These are phyloP conservation scores for Montifringilla adamsi DNA, from an alignment of 2,113 vertebrate genomes.

Conservation along the genomic window DNA sequence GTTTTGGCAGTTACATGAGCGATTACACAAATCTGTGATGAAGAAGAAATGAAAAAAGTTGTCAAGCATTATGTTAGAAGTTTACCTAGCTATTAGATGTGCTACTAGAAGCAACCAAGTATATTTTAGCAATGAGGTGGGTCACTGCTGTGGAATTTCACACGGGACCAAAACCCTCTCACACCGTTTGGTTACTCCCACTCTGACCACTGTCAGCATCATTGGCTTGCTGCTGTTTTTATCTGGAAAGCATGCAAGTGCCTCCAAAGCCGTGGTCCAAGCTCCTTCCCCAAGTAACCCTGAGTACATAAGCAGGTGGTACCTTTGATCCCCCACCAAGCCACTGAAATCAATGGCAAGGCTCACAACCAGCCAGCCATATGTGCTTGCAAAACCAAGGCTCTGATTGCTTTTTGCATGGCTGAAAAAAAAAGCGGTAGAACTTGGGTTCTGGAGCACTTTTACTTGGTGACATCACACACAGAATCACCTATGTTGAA, in stretches of 20 bases:
- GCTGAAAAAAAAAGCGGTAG: fast-evolving
- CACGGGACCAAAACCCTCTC: not conserved
- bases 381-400: fast-evolving
- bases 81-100: not conserved
- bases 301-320: no score
- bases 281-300: not conserved
- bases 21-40: constrained; percentile 75
- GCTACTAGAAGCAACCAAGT: not conserved
- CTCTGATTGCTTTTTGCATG: fast-evolving
- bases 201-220: not conserved
- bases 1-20: constrained; percentile 83
- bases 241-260: not conserved
- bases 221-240: not conserved
- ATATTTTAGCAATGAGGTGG: not conserved
- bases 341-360: fast-evolving
- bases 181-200: not conserved
- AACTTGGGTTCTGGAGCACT: not conserved
- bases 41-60: not conserved
- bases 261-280: fast-evolving
- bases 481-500: not conserved
- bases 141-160: fast-evolving
- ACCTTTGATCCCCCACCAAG: not conserved
- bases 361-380: fast-evolving
- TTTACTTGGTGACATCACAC: not conserved
- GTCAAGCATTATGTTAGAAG: not conserved